Evolutionary conservation across 2,797 vertebrate genomes (phyloP).

Genomic region (Galago senegalensis): DNA sequence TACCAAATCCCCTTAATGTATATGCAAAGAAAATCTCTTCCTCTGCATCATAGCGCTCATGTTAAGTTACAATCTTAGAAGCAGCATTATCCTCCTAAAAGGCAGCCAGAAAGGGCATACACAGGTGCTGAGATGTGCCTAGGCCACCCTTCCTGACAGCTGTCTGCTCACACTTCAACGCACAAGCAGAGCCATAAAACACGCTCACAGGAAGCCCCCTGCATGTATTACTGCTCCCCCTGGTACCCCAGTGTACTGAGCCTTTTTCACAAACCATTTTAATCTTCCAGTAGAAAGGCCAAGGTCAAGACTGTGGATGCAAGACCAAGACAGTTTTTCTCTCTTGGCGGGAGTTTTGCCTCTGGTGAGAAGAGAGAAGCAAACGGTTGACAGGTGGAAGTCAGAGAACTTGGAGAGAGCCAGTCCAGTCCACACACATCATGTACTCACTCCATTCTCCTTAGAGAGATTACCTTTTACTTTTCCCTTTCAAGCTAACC

Average conservation of each 20-base stretch:
- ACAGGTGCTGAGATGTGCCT: not conserved
- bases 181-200: constrained; percentile 39
- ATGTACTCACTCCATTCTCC: constrained; percentile 2
- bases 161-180: not conserved
- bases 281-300: constrained; percentile 1
- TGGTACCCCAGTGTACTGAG: not conserved
- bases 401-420: constrained; percentile 38
- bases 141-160: not conserved
- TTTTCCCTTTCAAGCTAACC: constrained; percentile 29
- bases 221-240: not conserved
- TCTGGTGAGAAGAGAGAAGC: not conserved
- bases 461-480: constrained; percentile 7
- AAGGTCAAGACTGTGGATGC: not conserved
- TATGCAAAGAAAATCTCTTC: constrained; percentile 21
- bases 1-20: not conserved
- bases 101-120: not conserved
- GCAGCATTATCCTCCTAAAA: not conserved
- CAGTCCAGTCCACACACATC: not conserved
- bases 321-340: constrained; percentile 2
- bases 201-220: not conserved
- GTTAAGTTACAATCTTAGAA: constrained; percentile 22
- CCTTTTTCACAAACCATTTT: constrained; percentile 19
- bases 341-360: not conserved
- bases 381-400: not conserved
- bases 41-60: not conserved